A percentile compares a stretch with the other conserved stretches of the same genome.
Evolutionary conservation across 2,113 vertebrate species (phyloP).

Genomic region (Sorex fumeus): DNA sequence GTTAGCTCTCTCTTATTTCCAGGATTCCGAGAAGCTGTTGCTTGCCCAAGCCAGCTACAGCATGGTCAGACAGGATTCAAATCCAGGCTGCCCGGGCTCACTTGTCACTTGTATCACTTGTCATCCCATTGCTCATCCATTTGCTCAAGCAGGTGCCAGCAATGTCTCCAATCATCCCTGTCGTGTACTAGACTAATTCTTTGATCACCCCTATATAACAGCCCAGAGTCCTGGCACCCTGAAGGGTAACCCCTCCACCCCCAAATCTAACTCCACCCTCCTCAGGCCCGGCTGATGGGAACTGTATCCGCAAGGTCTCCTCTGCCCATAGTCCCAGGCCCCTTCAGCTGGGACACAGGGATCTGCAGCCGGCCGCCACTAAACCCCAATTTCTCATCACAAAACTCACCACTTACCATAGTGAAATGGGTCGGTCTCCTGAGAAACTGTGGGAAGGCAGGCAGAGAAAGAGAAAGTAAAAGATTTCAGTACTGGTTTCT

Average conservation of each 20-base stretch:
- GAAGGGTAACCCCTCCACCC: no score
- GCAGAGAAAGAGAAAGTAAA: slow-evolving; percentile 49
- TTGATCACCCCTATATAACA: neutral
- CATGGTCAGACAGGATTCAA: neutral
- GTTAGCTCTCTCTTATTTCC: neutral
- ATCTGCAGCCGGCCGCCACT: neutral
- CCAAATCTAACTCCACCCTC: neutral
- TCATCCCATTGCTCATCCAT: no score
- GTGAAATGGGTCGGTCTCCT: slow-evolving; percentile 81
- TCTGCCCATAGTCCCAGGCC: neutral
- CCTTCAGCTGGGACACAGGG: neutral
- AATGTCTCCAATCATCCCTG: no score
- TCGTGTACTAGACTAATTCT: no score
- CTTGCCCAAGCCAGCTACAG: neutral
- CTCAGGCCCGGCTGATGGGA: neutral
- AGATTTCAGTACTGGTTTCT: slow-evolving; percentile 53
- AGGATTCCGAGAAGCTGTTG: neutral
- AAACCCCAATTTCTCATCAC: neutral
- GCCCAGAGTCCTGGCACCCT: neutral
- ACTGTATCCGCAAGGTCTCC: neutral
- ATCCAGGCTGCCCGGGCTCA: slow-evolving; percentile 12
- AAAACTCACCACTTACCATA: slow-evolving; percentile 79
- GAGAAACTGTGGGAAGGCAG: slow-evolving; percentile 73
- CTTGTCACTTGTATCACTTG: no score
- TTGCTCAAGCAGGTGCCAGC: no score